Conservation (phyloP, 2,113 vertebrate species). For the Mionectes macconnelli region DNA sequence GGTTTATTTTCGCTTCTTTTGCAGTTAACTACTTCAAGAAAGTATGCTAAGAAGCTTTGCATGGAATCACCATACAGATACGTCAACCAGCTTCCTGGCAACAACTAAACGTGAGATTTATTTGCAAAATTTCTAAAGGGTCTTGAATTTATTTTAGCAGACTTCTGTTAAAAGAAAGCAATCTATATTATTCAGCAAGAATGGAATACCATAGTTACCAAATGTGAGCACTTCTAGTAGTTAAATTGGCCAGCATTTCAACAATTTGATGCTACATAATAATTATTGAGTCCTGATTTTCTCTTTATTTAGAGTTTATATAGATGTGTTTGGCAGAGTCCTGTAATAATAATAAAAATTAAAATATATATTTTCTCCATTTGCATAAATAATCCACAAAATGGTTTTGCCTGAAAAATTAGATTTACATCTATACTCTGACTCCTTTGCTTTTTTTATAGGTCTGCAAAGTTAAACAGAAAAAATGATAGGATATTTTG, state of each 20-base stretch:
- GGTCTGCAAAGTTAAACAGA: background rate
- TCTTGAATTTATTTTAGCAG: background rate
- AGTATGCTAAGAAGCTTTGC: background rate
- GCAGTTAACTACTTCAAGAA: background rate
- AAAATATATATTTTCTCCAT: rapidly evolving
- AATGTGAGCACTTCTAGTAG: background rate
- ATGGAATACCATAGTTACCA: background rate
- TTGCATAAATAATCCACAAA: background rate
- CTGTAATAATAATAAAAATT: background rate
- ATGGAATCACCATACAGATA: background rate
- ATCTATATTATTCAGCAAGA: background rate
- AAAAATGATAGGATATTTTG: background rate
- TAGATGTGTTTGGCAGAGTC: background rate
- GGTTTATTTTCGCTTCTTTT: background rate
- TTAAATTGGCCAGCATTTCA: background rate
- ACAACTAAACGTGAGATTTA: background rate
- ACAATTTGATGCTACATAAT: background rate
- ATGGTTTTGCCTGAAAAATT: background rate
- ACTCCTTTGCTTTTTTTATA: background rate
- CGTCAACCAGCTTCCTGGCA: background rate
- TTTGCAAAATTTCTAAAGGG: background rate
- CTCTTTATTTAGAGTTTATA: background rate
- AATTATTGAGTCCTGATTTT: background rate
- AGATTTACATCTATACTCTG: background rate
- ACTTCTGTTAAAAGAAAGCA: background rate